Conservation (phyloP, 2,888 invertebrate species). For the Endotricha flammealis region DNA sequence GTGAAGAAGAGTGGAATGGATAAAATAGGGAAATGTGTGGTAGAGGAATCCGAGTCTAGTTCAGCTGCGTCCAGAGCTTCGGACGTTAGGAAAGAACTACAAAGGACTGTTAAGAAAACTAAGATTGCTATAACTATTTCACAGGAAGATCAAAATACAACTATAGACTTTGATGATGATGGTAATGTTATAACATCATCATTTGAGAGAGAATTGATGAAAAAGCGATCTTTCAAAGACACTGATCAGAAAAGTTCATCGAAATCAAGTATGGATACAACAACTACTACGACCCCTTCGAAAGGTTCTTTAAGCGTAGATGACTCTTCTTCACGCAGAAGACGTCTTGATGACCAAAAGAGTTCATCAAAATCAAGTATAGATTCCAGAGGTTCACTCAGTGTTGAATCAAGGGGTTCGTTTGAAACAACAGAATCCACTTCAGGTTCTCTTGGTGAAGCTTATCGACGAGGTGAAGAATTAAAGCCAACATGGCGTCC, state of each 20-base stretch:
- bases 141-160: slow-evolving; percentile 74
- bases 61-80: slow-evolving; percentile 75
- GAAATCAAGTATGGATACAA: slow-evolving; percentile 79
- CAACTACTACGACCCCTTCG: slow-evolving; percentile 68
- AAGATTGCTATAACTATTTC: slow-evolving; percentile 76
- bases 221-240: slow-evolving; percentile 64
- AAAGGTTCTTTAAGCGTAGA: slow-evolving; percentile 74
- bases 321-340: slow-evolving; percentile 68
- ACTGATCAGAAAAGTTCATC: slow-evolving; percentile 74
- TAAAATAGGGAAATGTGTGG: slow-evolving; percentile 64
- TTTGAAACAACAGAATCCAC: slow-evolving; percentile 86
- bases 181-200: slow-evolving; percentile 71
- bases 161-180: slow-evolving; percentile 72
- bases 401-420: slow-evolving; percentile 84
- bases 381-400: slow-evolving; percentile 80
- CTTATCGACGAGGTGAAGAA: slow-evolving; percentile 83
- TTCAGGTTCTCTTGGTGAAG: slow-evolving; percentile 85
- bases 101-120: slow-evolving; percentile 69
- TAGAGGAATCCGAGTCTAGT: slow-evolving; percentile 80
- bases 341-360: slow-evolving; percentile 70
- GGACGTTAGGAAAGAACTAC: slow-evolving; percentile 64
- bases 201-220: slow-evolving; percentile 60
- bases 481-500: slow-evolving; percentile 89
- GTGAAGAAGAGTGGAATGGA: slow-evolving; percentile 64
- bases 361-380: slow-evolving; percentile 81